A percentile compares a stretch with the other conserved stretches of the same genome.
phyloP scores from a whole-genome alignment of 2,113 vertebrate species.

The Canis aureus region DNA sequence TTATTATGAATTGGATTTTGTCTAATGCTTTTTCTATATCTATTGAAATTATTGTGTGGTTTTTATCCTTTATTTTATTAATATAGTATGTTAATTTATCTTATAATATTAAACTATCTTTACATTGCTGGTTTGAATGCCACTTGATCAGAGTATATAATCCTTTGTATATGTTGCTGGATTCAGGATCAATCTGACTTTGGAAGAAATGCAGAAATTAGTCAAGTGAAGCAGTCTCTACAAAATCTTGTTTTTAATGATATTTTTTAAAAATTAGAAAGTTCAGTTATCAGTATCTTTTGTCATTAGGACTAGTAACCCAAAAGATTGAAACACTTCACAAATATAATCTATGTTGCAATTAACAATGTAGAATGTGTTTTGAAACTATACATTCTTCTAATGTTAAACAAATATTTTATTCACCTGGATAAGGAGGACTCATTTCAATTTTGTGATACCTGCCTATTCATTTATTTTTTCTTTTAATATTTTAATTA shows the following conservation, averaged over 20 bases:
- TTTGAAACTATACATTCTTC: slow-evolving; percentile 42
- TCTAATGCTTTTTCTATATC: not conserved
- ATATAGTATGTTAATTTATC: not conserved
- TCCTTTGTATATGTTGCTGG: not conserved
- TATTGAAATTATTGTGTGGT: not conserved
- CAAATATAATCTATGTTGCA: not conserved
- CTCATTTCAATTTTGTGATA: slow-evolving; percentile 40
- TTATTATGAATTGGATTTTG: slow-evolving; percentile 10
- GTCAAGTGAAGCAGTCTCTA: not conserved
- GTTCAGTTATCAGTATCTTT: slow-evolving; percentile 27
- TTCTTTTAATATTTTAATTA: not conserved
- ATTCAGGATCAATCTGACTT: slow-evolving; percentile 32
- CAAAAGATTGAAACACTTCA: slow-evolving; percentile 37
- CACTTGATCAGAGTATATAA: not conserved
- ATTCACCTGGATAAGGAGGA: not conserved
- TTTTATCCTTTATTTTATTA: slow-evolving; percentile 47
- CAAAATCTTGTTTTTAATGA: slow-evolving; percentile 33
- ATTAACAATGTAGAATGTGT: slow-evolving; percentile 26
- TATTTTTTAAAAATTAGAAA: slow-evolving; percentile 57
- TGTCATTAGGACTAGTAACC: not conserved
- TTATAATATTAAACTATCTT: slow-evolving; percentile 42
- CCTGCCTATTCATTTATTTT: not conserved
- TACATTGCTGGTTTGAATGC: slow-evolving; percentile 21
- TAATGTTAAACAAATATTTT: slow-evolving; percentile 46
- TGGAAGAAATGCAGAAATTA: slow-evolving; percentile 41